Base-by-base conservation (phyloP, 2,797 vertebrate genomes). In the Tragopan temminckii region DNA sequence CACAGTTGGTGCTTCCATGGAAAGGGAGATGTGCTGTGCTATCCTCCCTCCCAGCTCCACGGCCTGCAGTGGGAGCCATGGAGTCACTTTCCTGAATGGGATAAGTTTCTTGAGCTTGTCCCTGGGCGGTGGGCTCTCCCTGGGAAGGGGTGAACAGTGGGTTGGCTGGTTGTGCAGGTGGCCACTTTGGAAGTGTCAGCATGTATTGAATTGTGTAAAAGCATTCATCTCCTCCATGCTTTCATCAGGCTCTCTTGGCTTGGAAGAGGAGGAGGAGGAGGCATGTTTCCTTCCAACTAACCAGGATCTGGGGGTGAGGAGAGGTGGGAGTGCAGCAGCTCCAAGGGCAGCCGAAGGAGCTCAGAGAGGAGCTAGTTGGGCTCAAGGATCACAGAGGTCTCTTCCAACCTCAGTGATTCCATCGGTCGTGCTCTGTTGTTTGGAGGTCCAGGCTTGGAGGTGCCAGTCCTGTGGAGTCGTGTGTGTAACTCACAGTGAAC, bases 21-120 rank as follows among this genome's bases (percentile, higher is more conserved):
- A 4, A 13, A 9, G 66, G 68, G 66, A 85, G 66, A 6, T 64
- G 57, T 21, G 25, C 5, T 18, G 31, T 4, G 29, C 53, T 43
- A 2, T 43, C 42, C 42, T 23, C 25, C 2, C 40, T 62, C 38
- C 40, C 27, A 3, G 0, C n/a, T 63, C 3, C 1, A 1, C 0
- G 36, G 48, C 53, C 80, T 31, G 36, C 29, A 0, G 3, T 7
- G 21, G 72, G 2, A 76, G 43, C 18, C 1, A 0, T 2, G 9
- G 36, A 18, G 19, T 43, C 35, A 15, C 1, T 19, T 40, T 19
- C 7, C 25, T 11, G 35, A 3, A 8, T 1, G 40, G 40, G 19
- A 33, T 19, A 14, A 13, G 31, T 33, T 57, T 57, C 55, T 20
- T 57, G 24, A 33, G 9, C 66, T 25, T 10, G 6, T 20, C 1